These are phyloP conservation scores for Galeopterus variegatus DNA, from an alignment of 2,113 vertebrate species.

Conservation along the genomic window DNA sequence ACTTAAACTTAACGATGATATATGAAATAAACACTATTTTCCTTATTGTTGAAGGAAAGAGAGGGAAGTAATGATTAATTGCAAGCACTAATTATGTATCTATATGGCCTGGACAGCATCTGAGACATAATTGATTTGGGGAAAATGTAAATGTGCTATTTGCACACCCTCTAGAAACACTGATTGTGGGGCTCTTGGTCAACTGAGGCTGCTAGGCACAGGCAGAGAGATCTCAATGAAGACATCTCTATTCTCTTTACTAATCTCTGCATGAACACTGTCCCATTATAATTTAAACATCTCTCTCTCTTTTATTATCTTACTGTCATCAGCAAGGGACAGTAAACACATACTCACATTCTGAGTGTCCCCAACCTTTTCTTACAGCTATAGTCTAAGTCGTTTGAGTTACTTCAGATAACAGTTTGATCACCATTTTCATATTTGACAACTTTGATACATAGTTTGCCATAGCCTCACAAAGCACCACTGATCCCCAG, in stretches of 20 bases:
- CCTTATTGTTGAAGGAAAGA: not conserved
- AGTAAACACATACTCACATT: accelerated
- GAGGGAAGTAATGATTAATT: not conserved
- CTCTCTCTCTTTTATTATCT: not conserved
- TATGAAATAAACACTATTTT: not conserved
- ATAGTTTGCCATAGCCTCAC: not conserved
- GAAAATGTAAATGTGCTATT: accelerated
- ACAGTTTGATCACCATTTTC: too few species aligned
- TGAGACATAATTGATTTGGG: too few species aligned
- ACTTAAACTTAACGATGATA: not conserved
- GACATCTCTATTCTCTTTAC: not conserved
- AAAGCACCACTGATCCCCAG: not conserved
- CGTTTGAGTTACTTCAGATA: not conserved
- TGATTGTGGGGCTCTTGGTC: not conserved
- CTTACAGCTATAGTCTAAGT: too few species aligned
- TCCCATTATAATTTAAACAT: not conserved
- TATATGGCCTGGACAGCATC: accelerated
- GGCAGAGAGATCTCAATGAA: not conserved
- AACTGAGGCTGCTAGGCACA: not conserved
- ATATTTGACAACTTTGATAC: too few species aligned
- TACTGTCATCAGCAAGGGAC: not conserved
- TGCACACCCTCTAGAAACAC: too few species aligned
- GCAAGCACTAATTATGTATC: not conserved
- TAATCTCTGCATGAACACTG: not conserved
- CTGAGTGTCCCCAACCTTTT: not conserved